Percentiles rank a stretch among this genome's conserved stretches.
phyloP scores from a whole-genome alignment of 2,888 invertebrate genomes.

The Drosophila planitibia region DNA sequence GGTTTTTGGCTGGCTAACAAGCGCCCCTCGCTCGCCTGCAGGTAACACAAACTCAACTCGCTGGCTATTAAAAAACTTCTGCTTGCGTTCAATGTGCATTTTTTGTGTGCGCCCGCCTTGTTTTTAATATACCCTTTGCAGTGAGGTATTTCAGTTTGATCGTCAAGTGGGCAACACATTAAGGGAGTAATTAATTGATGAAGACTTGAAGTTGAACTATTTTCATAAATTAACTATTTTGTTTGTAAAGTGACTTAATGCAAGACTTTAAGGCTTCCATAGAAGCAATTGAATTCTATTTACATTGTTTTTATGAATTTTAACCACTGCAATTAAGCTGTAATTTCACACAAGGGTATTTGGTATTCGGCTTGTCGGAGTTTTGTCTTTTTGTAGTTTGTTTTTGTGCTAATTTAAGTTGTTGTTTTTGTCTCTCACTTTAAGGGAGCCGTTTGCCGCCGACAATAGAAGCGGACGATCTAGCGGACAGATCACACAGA shows the following conservation, averaged over 20 bases:
- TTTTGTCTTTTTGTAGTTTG: neutral
- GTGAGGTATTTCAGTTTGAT: neutral
- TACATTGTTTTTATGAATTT: neutral
- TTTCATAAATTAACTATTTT: neutral
- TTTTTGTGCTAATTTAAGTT: conserved; percentile 43
- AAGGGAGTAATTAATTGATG: neutral
- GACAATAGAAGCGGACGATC: conserved; percentile 47
- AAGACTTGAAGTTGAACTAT: too few relatives aligned
- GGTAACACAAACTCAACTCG: conserved; percentile 32
- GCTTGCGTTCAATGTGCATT: conserved; percentile 14
- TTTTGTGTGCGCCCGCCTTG: conserved; percentile 7
- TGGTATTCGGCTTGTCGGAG: neutral
- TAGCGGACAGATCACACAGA: conserved; percentile 18
- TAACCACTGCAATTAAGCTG: neutral
- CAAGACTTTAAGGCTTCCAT: neutral
- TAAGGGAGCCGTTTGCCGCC: conserved; percentile 55
- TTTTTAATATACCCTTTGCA: conserved; percentile 10
- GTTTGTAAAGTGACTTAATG: neutral
- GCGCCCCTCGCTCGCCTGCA: conserved; percentile 16
- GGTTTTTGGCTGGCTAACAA: conserved; percentile 8
- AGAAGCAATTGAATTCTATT: neutral
- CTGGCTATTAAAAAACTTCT: conserved; percentile 50
- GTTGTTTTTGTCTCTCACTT: conserved; percentile 42
- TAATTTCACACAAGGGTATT: neutral
- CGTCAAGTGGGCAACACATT: neutral